These are phyloP conservation scores for Thecocarcelia acutangulata DNA, from an alignment of 2,888 invertebrate species.

Conservation along the genomic window DNA sequence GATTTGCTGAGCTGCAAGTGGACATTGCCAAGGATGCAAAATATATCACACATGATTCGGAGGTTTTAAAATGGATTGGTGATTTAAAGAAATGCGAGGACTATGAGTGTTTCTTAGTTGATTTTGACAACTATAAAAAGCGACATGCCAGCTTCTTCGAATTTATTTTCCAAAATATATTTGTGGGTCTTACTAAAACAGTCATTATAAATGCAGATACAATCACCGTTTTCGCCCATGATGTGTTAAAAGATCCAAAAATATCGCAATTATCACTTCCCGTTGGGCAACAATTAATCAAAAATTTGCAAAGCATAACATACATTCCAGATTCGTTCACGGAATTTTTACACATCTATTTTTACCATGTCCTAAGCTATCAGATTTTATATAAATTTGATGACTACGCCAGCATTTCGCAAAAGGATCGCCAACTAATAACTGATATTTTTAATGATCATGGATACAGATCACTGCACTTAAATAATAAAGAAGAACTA, in stretches of 20 bases:
- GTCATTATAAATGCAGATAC: not conserved
- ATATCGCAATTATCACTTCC: not conserved
- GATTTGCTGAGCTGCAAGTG: not conserved
- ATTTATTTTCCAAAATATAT: not conserved
- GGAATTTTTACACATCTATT: no score
- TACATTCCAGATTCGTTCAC: no score
- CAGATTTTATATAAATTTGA: not conserved
- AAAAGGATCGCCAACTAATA: no score
- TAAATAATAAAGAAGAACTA: no score
- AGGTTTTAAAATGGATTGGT: not conserved
- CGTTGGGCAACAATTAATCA: not conserved
- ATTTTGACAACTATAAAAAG: not conserved
- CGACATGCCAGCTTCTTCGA: not conserved
- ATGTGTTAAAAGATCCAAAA: not conserved
- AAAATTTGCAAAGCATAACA: not conserved
- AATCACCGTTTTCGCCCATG: not conserved
- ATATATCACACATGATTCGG: no score
- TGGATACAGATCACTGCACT: no score
- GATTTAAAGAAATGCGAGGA: not conserved
- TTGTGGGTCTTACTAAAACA: not conserved
- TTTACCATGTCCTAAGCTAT: no score
- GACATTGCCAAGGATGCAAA: not conserved
- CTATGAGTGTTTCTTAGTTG: conserved; percentile 3
- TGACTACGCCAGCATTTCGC: not conserved
- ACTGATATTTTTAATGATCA: no score